Evolutionary conservation across 1,140 invertebrate species (phyloP).

Genomic region (Sarcophaga peregrina): DNA sequence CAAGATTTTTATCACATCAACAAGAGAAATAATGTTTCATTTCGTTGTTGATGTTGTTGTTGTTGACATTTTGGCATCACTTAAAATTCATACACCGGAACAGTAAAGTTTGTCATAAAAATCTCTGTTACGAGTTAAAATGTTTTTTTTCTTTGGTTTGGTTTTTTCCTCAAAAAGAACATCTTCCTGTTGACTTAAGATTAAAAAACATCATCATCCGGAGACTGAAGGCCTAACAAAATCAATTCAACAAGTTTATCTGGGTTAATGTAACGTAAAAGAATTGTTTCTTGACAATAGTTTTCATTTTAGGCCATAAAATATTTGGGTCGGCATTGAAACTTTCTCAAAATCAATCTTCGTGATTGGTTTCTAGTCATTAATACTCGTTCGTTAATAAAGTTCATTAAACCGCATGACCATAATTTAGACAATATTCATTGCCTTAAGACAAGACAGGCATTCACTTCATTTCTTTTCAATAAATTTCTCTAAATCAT

Average conservation of each 20-base stretch:
- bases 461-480: neutral
- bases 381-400: neutral
- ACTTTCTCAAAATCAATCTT: slow-evolving; percentile 14
- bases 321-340: neutral
- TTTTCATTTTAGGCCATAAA: neutral
- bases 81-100: neutral
- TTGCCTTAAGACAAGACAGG: neutral
- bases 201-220: neutral
- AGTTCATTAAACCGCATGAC: slow-evolving; percentile 13
- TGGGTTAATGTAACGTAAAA: neutral
- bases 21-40: no score
- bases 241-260: neutral
- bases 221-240: no score
- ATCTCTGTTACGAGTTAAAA: neutral
- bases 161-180: neutral
- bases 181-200: slow-evolving; percentile 6
- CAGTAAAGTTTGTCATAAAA: neutral
- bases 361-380: neutral
- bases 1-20: neutral
- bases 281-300: no score
- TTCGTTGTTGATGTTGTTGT: neutral
- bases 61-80: neutral
- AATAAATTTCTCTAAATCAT: slow-evolving; percentile 42
- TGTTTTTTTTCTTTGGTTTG: neutral
- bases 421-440: neutral